Conservation (phyloP, 2,888 invertebrate genomes). For the Alloplasta piceator region DNA sequence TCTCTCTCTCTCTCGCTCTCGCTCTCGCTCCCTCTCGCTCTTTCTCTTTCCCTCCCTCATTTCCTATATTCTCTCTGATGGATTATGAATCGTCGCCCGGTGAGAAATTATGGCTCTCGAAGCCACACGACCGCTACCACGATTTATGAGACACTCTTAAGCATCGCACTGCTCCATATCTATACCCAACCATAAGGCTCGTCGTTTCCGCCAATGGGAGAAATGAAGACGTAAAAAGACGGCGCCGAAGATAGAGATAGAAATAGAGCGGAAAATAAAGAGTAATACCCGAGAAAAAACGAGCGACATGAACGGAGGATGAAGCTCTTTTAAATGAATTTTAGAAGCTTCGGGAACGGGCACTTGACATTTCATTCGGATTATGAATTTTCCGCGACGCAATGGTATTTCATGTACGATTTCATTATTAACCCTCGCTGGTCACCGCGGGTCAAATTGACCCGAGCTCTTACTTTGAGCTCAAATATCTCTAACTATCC, state of each 20-base stretch:
- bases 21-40: neutral
- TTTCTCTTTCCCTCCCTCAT: constrained; percentile 41
- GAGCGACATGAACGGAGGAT: neutral
- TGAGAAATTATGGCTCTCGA: constrained; percentile 68
- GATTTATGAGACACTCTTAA: constrained; percentile 54
- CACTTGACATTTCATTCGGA: neutral
- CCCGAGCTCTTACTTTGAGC: no score
- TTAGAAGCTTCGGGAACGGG: neutral
- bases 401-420: neutral
- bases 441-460: no score
- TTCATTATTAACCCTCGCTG: neutral
- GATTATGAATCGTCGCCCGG: constrained; percentile 68
- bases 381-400: constrained; percentile 7
- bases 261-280: constrained; percentile 10
- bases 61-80: constrained; percentile 63
- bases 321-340: constrained; percentile 35
- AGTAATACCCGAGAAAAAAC: neutral
- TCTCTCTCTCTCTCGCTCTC: no score
- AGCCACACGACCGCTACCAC: constrained; percentile 56
- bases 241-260: constrained; percentile 9
- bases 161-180: constrained; percentile 12
- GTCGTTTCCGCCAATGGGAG: neutral
- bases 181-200: neutral
- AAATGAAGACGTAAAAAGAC: constrained; percentile 7
- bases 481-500: no score